Conservation (phyloP, 2,113 vertebrate genomes). For the Ondatra zibethicus region DNA sequence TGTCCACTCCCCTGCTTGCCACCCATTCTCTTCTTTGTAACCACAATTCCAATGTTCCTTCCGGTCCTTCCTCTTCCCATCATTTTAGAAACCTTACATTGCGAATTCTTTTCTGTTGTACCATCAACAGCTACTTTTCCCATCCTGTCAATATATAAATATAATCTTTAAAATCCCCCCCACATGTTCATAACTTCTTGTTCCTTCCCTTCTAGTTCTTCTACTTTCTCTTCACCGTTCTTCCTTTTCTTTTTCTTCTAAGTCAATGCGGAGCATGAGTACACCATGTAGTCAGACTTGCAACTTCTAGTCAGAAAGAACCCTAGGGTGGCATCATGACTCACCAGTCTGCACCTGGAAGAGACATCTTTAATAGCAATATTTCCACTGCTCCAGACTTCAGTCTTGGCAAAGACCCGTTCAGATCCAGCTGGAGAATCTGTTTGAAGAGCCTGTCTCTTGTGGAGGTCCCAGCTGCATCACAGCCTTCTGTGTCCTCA, state of each 20-base stretch:
- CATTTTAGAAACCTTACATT: neutral
- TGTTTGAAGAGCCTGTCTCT: constrained; percentile 84
- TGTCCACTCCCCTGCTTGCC: neutral
- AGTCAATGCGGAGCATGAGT: neutral
- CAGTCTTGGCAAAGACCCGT: neutral
- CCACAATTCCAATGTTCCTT: neutral
- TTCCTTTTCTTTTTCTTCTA: neutral
- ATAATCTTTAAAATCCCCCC: neutral
- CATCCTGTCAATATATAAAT: neutral
- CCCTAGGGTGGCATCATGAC: neutral
- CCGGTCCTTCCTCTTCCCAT: neutral
- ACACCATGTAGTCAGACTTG: neutral
- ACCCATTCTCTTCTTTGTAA: neutral
- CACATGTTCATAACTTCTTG: neutral
- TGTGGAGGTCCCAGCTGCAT: constrained; percentile 23
- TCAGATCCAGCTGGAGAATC: constrained; percentile 71
- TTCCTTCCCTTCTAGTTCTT: neutral
- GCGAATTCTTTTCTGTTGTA: neutral
- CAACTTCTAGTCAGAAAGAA: neutral
- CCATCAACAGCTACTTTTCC: neutral
- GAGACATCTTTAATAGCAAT: neutral
- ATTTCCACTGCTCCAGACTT: neutral
- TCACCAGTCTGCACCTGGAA: neutral
- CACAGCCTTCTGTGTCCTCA: constrained; percentile 88
- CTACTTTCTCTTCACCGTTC: neutral